Evolutionary conservation across 2,888 invertebrate genomes (phyloP), one percentile per base, ranked within the genome.

Genomic region (Oeneis ivallda): DNA sequence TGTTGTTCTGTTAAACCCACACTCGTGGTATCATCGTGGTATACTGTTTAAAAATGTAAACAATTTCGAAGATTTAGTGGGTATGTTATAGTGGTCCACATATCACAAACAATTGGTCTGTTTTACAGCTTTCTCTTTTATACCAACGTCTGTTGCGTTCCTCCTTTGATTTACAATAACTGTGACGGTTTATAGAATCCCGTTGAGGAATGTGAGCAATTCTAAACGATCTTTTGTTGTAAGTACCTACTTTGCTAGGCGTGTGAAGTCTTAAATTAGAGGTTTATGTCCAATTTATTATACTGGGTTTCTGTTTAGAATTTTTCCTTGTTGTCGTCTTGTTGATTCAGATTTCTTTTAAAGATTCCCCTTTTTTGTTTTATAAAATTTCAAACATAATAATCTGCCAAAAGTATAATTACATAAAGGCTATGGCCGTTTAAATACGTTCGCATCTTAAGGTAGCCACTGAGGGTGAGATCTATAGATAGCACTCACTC

Each of bases 91-190:
- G 61, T 57, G 60, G 63, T 43, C 57, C 57, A 63, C 59, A 57
- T 60, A 58, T 64, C 61, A 63, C 49, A 39, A 19, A 39, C 41
- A 61, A 32, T 45, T n/a, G 41, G 15, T 61, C 57, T 58, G 50
- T 67, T 70, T 70, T 63, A 65, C 56, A 63, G 58, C 69, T 67
- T 70, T 70, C 67, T 65, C 69, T 63, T 26, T 19, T 63, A 64
- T 57, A 63, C 58, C 47, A 50, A 67, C 61, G 61, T 63, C 62
- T 57, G 61, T 61, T 49, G 60, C 57, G 67, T 70, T 70, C 67
- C 49, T 61, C 39, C 65, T 54, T 57, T 70, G 63, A 67, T 70
- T 63, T 69, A 67, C 62, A 62, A 61, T 57, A 57, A 47, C 45
- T 45, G 61, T 43, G 63, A 37, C 52, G 39, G 49, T 50, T 62